Base-by-base conservation (phyloP, 2,797 vertebrate genomes). In the Poeciliopsis gracilis region DNA sequence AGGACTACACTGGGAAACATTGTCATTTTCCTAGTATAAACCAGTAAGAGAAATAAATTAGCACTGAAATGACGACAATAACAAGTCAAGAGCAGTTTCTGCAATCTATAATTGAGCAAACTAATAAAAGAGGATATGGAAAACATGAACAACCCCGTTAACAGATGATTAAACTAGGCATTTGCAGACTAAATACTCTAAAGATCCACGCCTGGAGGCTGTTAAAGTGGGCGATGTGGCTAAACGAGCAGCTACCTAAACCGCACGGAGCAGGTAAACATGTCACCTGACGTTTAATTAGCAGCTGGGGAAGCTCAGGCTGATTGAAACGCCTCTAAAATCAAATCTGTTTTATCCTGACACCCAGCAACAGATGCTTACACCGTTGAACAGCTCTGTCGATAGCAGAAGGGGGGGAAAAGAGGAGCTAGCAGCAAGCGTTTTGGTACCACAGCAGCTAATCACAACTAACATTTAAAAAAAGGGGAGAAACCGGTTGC, bases 341-440 rank as follows among this genome's bases (percentile, higher is more conserved):
- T 28, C 12, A 51, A 9, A 45, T 6, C 4, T 10, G 47, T 16
- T 16, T 77, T 63, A 72, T 53, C 8, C 0, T 8, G 67, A 70
- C 25, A 15, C 20, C 49, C 38, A 72, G 85, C 88, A 91, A 90
- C 88, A 92, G 90, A 90, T 91, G 85, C 72, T 72, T 41, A 43
- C 69, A 69, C 55, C 69, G 43, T 73, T 81, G 83, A 53, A 46
- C 72, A 30, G 80, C 84, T 51, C 74, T 46, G 46, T 51, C 0
- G 76, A 43, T 82, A 86, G 70, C 36, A 76, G 82, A 38, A 38
- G 9, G 2, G 33, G 33, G 3, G 18, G 2, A 41, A 12, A 67
- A 67, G 53, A n/a, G 73, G 82, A 83, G 67, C 67, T 70, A 70
- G 67, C 91, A 91, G 76, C 89, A 57, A 75, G 36, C 69, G 79